Evolutionary conservation across 2,888 invertebrate species (phyloP).

Genomic region (Ptychoptera albimana): DNA sequence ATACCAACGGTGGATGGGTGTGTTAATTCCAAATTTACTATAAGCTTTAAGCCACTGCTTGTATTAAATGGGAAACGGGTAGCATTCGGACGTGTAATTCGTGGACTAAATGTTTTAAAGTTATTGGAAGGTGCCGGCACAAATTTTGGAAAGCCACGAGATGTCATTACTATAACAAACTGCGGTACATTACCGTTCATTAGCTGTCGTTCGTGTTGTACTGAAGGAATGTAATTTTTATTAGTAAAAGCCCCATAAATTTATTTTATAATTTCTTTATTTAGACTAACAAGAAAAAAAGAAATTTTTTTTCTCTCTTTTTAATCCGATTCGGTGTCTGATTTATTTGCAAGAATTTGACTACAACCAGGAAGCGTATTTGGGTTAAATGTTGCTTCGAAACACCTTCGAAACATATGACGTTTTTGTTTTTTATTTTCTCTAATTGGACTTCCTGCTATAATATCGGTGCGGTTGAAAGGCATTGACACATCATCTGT

Average conservation of each 20-base stretch:
- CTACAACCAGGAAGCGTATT: slow-evolving; percentile 36
- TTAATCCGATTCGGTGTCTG: slow-evolving; percentile 34
- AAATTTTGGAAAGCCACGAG: slow-evolving; percentile 18
- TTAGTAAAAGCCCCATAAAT: no score
- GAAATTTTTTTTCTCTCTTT: background rate
- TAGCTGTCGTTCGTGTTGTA: no score
- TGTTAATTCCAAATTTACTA: slow-evolving; percentile 18
- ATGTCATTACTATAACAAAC: slow-evolving; percentile 15
- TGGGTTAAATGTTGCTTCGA: slow-evolving; percentile 54
- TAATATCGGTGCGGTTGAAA: background rate
- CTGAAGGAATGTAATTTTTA: no score
- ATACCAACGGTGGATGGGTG: slow-evolving; percentile 10
- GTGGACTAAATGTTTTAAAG: slow-evolving; percentile 17
- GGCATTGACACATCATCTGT: background rate
- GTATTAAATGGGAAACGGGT: slow-evolving; percentile 17
- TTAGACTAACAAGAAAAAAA: no score
- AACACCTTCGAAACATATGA: slow-evolving; percentile 54
- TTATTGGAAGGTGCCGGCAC: slow-evolving; percentile 19
- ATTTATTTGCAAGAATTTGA: slow-evolving; percentile 50
- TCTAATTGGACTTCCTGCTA: slow-evolving; percentile 17
- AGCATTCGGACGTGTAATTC: slow-evolving; percentile 19
- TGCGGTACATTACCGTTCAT: slow-evolving; percentile 15
- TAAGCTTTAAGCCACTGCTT: slow-evolving; percentile 21
- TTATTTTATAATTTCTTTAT: no score
- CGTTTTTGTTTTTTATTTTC: slow-evolving; percentile 25